Conservation (phyloP, 2,113 vertebrate species). For the Monopterus albus region DNA sequence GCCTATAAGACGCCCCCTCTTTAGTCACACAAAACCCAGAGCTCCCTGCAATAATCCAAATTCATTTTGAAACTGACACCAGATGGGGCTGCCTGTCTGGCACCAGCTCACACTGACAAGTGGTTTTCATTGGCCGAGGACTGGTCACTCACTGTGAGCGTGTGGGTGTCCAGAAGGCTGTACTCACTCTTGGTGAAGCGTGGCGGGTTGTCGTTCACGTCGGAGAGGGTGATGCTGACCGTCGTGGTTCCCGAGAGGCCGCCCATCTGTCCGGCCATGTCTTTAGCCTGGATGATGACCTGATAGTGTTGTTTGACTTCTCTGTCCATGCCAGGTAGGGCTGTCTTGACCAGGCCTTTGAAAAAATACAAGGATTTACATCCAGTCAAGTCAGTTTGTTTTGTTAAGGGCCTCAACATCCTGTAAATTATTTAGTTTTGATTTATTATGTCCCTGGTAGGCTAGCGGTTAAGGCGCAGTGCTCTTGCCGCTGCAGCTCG, state of each 20-base stretch:
- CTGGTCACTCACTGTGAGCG: constrained; percentile 34
- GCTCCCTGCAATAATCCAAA: constrained; percentile 68
- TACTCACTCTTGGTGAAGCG: constrained; percentile 92
- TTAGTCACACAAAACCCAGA: constrained; percentile 36
- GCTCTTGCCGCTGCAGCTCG: no score
- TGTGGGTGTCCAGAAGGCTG: constrained; percentile 39
- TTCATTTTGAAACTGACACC: constrained; percentile 73
- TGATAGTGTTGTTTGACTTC: constrained; percentile 93
- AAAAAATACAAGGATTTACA: background rate
- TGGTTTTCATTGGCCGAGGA: constrained; percentile 26
- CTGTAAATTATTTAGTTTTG: no score
- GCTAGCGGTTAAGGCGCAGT: no score
- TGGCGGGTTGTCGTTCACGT: constrained; percentile 95
- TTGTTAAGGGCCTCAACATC: background rate
- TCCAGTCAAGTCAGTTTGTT: no score
- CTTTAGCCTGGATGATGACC: constrained; percentile 97
- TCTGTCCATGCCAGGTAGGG: constrained; percentile 94
- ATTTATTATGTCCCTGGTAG: no score
- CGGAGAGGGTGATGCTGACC: constrained; percentile 91
- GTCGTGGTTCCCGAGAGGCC: constrained; percentile 94
- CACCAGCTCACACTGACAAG: constrained; percentile 30
- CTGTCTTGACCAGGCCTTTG: constrained; percentile 93
- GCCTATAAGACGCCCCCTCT: constrained; percentile 60
- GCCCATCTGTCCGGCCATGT: constrained; percentile 98
- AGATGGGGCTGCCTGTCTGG: constrained; percentile 68